Conservation (phyloP, 1,140 invertebrate species). For the Lutraria rhynchaena region DNA sequence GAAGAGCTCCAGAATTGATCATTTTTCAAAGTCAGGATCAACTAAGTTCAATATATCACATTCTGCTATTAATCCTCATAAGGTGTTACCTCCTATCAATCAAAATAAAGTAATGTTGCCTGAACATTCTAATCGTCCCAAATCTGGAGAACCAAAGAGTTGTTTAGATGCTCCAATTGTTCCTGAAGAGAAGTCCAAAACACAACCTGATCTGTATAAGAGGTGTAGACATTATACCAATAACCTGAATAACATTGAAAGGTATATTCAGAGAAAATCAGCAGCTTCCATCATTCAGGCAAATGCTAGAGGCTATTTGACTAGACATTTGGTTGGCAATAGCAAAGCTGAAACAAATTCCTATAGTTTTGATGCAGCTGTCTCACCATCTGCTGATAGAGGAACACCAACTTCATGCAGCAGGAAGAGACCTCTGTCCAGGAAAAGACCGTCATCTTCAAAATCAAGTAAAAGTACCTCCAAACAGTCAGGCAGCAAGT, state of each 20-base stretch:
- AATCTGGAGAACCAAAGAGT: conserved; percentile 10
- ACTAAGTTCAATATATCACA: too few species aligned
- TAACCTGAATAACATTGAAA: conserved; percentile 30
- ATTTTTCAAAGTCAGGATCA: background rate
- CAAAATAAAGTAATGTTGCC: background rate
- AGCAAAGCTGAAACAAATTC: background rate
- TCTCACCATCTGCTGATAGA: background rate
- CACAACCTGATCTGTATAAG: conserved; percentile 27
- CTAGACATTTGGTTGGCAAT: background rate
- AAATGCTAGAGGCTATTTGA: conserved; percentile 25
- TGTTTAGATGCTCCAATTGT: background rate
- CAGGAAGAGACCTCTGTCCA: conserved; percentile 12
- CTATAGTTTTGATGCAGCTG: background rate
- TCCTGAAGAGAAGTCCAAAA: conserved; percentile 33
- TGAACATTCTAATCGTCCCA: conserved; percentile 1
- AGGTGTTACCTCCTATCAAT: conserved; percentile 25
- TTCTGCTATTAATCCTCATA: background rate
- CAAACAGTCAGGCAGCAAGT: background rate
- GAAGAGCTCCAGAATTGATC: background rate
- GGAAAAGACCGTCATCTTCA: too few species aligned
- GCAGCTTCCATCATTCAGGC: conserved; percentile 41
- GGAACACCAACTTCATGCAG: background rate
- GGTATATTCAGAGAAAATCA: conserved; percentile 30
- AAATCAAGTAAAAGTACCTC: conserved; percentile 13
- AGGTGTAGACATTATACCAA: background rate